Evolutionary conservation across 2,888 invertebrate species (phyloP), one percentile per base, ranked within the genome.

Genomic region (Caenorhabditis becei): DNA sequence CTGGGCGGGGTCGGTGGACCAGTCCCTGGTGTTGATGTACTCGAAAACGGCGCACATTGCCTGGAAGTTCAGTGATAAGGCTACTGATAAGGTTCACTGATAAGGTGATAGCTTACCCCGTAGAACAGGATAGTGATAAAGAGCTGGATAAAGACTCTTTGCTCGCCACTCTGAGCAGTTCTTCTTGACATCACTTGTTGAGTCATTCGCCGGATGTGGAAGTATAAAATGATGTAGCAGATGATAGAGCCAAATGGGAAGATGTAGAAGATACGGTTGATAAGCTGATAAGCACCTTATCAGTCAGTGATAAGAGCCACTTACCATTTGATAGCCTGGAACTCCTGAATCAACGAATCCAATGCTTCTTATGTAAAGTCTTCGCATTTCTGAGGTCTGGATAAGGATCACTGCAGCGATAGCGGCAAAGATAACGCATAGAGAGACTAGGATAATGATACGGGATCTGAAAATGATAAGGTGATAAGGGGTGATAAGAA

Each of bases 251-350:
- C 66, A 28, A 59, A 10, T 5, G 74, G 74, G 18, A 75, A 75
- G 16, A 75, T 75, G 41, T 66, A 66, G 28, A 66, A 75, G 3
- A 66, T 0, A 0, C 74, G 74, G 47, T 75, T 70, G 5, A 70
- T 70, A 3, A 70, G 51, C 61, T 61, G 24, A 24, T 37, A n/a
- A n/a, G n/a, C n/a, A 58, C 16, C 14, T 28, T 49, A 2, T 20
- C 3, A 7, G 5, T 26, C 24, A 53, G 11, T 24, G 18, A 14
- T 53, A 10, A 32, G 10, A 32, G 32, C 10, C 41, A 14, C 23
- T n/a, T 32, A 59, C 59, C 69, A 59, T 51, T 35, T 59, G 69
- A 37, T 69, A 59, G 1, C 49, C 69, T 10, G 35, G 51, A 51
- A 0, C 11, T 0, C 69, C 69, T 2, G 28, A 26, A 18, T 69